Conservation (phyloP, 2,888 invertebrate genomes). For the Tiphia femorata region DNA sequence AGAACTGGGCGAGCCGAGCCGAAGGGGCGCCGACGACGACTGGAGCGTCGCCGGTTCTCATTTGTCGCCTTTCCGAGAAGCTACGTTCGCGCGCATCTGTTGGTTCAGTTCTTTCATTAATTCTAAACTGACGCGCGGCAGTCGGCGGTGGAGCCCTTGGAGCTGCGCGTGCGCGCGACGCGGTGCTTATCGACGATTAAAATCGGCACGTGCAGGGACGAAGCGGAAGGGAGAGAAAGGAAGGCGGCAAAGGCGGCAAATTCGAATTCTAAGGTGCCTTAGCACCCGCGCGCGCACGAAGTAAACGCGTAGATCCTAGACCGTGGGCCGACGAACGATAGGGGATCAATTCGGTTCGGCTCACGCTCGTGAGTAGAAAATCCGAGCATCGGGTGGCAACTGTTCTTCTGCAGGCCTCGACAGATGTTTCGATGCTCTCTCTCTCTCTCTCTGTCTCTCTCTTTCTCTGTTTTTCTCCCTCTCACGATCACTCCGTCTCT, state of each 20-base stretch:
- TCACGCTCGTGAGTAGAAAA: not conserved
- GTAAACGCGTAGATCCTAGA: not conserved
- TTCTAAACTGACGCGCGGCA: constrained; percentile 15
- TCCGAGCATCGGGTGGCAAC: constrained; percentile 32
- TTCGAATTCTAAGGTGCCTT: too few relatives aligned
- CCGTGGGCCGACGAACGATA: not conserved
- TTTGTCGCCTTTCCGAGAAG: constrained; percentile 34
- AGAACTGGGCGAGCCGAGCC: constrained; percentile 12
- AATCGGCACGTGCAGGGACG: too few relatives aligned
- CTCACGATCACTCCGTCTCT: too few relatives aligned
- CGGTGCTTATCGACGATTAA: too few relatives aligned
- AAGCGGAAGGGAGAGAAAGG: constrained; percentile 12
- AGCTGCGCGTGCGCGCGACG: too few relatives aligned
- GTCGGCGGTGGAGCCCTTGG: not conserved
- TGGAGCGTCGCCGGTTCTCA: constrained; percentile 18
- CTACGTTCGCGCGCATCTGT: constrained; percentile 39
- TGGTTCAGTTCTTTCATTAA: constrained; percentile 30
- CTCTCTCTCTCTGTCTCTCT: not conserved
- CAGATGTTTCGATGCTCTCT: constrained; percentile 44
- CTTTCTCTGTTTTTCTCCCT: not conserved
- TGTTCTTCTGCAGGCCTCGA: constrained; percentile 36
- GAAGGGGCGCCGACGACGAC: not conserved
- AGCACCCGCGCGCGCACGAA: not conserved
- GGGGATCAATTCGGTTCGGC: not conserved
- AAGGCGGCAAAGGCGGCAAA: not conserved